A percentile compares a stretch with the other conserved stretches of the same genome.
Evolutionary conservation across 2,797 vertebrate species (phyloP).

Genomic region (Eupleurogrammus muticus): DNA sequence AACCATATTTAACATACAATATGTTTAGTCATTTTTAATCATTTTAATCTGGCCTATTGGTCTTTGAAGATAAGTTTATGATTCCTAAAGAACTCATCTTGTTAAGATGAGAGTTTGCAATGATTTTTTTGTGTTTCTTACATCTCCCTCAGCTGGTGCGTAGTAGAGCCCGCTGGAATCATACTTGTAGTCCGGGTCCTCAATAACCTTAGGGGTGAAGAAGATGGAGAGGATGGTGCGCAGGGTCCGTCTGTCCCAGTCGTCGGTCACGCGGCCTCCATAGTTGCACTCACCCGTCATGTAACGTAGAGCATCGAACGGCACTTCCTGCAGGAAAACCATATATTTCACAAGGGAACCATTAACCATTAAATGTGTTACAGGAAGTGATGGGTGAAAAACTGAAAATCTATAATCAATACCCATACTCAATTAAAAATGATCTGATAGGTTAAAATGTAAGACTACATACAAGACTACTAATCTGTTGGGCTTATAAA

Average conservation of each 20-base stretch:
- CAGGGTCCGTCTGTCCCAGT: constrained; percentile 90
- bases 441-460: too few relatives aligned
- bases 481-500: too few relatives aligned
- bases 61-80: too few relatives aligned
- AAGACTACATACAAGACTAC: too few relatives aligned
- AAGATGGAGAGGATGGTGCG: constrained; percentile 88
- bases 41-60: too few relatives aligned
- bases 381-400: too few relatives aligned
- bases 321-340: constrained; percentile 83
- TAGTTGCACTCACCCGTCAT: constrained; percentile 93
- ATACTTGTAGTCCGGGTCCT: constrained; percentile 83
- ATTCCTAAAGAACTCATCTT: too few relatives aligned
- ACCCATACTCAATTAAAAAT: too few relatives aligned
- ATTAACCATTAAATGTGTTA: background rate
- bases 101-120: too few relatives aligned
- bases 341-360: background rate
- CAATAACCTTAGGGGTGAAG: constrained; percentile 80
- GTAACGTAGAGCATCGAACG: constrained; percentile 88
- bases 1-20: too few relatives aligned
- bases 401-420: too few relatives aligned
- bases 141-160: constrained; percentile 85
- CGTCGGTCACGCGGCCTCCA: constrained; percentile 89
- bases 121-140: constrained; percentile 39
- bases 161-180: constrained; percentile 90
- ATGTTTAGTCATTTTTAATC: too few relatives aligned